phyloP scores from a whole-genome alignment of 2,113 vertebrate species.

The Neotoma lepida region DNA sequence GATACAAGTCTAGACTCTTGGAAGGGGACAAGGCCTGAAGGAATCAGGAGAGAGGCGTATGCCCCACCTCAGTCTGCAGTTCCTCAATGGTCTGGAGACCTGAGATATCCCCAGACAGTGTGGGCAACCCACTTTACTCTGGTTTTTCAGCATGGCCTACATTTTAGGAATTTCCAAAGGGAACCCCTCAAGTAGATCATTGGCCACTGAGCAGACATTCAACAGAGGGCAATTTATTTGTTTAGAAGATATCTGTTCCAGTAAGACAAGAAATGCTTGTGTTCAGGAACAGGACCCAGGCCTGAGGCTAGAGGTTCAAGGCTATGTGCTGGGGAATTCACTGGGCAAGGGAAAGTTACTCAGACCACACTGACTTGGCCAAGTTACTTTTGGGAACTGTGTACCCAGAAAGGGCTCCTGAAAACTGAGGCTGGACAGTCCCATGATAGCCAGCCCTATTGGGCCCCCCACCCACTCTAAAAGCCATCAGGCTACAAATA shows the following conservation, averaged over 20 bases:
- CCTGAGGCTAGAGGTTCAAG: neutral
- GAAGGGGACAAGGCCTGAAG: neutral
- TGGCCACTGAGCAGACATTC: neutral
- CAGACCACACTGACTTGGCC: neutral
- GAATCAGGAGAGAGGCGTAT: neutral
- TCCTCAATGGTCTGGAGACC: too few relatives aligned
- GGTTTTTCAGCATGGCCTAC: fast-evolving
- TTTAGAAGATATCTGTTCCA: neutral
- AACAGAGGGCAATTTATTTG: too few relatives aligned
- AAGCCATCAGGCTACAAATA: too few relatives aligned
- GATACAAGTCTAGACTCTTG: neutral
- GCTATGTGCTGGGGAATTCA: neutral
- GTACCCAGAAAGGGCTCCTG: neutral
- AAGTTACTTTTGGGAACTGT: neutral
- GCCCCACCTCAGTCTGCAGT: neutral
- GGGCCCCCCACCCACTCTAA: neutral
- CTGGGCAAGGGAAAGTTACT: neutral
- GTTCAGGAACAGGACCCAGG: neutral
- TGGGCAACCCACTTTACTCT: neutral
- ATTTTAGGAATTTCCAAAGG: neutral
- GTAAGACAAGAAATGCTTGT: neutral
- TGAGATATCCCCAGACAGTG: fast-evolving
- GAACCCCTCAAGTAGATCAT: neutral
- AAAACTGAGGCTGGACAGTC: neutral
- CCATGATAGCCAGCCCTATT: neutral